Conservation (phyloP, 2,797 vertebrate genomes). For the Sebastes minor region DNA sequence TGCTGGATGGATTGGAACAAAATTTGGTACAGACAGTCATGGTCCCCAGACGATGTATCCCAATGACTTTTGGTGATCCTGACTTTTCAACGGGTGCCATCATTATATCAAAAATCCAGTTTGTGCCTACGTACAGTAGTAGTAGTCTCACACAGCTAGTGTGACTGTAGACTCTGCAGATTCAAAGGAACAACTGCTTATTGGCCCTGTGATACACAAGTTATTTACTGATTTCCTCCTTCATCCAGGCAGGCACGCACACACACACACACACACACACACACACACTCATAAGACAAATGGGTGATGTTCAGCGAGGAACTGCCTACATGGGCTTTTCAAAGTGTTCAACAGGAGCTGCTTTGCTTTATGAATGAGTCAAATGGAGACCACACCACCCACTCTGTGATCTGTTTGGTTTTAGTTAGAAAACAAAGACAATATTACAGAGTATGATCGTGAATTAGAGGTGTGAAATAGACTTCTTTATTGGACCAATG, state of each 20-base stretch:
- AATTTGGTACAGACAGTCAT: background rate
- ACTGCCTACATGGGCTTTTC: slow-evolving; percentile 33
- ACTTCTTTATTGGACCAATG: background rate
- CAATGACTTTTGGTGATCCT: background rate
- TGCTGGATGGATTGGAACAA: background rate
- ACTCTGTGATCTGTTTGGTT: slow-evolving; percentile 21
- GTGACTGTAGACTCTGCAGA: background rate
- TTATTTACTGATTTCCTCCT: background rate
- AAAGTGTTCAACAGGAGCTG: slow-evolving; percentile 18
- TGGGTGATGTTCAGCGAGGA: background rate
- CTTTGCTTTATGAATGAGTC: slow-evolving; percentile 33
- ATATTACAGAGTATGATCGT: background rate
- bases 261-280: background rate
- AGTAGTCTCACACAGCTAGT: background rate
- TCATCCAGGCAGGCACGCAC: background rate
- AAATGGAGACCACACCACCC: slow-evolving; percentile 45
- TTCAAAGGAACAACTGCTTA: background rate
- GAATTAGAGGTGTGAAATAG: background rate
- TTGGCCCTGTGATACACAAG: background rate
- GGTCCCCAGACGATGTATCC: background rate
- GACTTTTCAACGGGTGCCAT: background rate
- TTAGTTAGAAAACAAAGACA: slow-evolving; percentile 3
- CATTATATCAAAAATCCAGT: background rate
- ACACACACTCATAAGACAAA: background rate
- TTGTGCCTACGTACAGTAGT: background rate